phyloP scores from a whole-genome alignment of 2,888 invertebrate species.

The Diaprepes abbreviatus region DNA sequence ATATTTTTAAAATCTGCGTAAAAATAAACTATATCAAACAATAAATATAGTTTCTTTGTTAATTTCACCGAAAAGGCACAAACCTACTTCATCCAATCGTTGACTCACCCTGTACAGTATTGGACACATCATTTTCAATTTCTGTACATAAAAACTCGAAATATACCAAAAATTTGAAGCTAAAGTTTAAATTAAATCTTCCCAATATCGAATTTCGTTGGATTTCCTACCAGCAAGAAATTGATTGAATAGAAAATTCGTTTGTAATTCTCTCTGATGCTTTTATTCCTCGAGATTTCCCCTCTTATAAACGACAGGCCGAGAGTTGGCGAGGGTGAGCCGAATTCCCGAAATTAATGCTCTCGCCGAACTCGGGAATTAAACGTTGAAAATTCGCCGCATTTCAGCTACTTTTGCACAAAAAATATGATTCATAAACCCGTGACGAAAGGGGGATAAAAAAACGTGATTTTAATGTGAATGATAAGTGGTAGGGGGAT shows the following conservation, averaged over 20 bases:
- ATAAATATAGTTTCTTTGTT: too few relatives aligned
- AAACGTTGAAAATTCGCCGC: conserved; percentile 2
- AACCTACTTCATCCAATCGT: too few relatives aligned
- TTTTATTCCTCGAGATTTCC: conserved; percentile 42
- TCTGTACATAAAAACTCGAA: too few relatives aligned
- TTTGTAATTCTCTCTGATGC: conserved; percentile 40
- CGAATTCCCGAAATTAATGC: conserved; percentile 39
- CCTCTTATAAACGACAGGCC: conserved; percentile 19
- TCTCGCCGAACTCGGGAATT: conserved; percentile 16
- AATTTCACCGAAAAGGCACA: too few relatives aligned
- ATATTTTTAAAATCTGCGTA: too few relatives aligned
- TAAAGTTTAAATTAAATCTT: too few relatives aligned
- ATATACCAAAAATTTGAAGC: too few relatives aligned
- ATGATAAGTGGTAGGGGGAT: neutral
- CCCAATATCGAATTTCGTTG: conserved; percentile 1
- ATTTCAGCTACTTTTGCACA: conserved; percentile 13
- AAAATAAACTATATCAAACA: too few relatives aligned
- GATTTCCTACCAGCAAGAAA: conserved; percentile 14
- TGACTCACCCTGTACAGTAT: too few relatives aligned
- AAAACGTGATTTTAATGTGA: conserved; percentile 11
- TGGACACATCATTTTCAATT: too few relatives aligned
- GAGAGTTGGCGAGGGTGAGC: conserved; percentile 5
- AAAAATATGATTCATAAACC: conserved; percentile 18
- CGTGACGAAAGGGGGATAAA: neutral
- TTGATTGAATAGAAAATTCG: conserved; percentile 46